Percentiles rank a stretch among this genome's conserved stretches.
phyloP scores from a whole-genome alignment of 2,113 vertebrate genomes.

The Sterna hirundo region DNA sequence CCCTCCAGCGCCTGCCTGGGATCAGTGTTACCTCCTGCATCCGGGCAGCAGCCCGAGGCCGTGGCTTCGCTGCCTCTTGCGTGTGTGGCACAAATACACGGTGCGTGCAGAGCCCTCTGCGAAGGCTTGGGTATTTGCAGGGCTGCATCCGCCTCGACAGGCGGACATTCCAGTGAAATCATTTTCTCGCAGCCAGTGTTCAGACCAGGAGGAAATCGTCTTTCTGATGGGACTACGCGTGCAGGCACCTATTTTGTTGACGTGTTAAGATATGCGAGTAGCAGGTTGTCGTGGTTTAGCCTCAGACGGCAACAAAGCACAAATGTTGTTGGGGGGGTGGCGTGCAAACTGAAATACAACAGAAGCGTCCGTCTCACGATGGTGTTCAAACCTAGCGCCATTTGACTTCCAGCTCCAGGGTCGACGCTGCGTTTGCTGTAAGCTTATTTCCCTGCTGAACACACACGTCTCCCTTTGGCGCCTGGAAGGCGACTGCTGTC shows the following conservation, averaged over 20 bases:
- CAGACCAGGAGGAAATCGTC: neutral
- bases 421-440: neutral
- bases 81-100: too few relatives aligned
- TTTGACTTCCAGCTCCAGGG: neutral
- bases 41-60: neutral
- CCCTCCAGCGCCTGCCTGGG: neutral
- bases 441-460: neutral
- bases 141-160: neutral
- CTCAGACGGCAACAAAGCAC: neutral
- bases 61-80: too few relatives aligned
- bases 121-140: fast-evolving
- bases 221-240: neutral
- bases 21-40: fast-evolving
- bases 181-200: fast-evolving
- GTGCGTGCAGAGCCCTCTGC: neutral
- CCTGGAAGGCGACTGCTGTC: neutral
- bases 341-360: neutral
- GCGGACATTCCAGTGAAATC: fast-evolving
- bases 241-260: fast-evolving
- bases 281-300: neutral
- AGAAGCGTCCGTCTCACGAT: neutral
- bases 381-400: neutral
- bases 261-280: neutral
- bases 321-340: fast-evolving
- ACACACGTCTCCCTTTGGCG: neutral